These are phyloP conservation scores for Troides oblongomaculatus DNA, from an alignment of 2,888 invertebrate species.

Conservation along the genomic window DNA sequence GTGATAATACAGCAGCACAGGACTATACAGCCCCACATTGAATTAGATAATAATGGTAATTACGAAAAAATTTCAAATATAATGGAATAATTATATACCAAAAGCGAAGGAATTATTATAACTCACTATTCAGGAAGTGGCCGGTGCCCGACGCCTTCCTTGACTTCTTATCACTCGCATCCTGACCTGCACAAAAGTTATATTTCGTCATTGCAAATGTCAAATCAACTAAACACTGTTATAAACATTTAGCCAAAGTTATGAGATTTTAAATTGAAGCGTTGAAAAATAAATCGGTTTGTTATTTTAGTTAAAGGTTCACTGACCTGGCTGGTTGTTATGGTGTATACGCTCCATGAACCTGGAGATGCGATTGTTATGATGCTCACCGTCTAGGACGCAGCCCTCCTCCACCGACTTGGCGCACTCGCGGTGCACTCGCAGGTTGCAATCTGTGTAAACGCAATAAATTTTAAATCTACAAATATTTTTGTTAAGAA, in stretches of 20 bases:
- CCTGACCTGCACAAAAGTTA: constrained; percentile 51
- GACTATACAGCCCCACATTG: too few relatives aligned
- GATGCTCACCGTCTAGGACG: constrained; percentile 85
- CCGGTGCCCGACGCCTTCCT: constrained; percentile 60
- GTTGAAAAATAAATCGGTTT: too few relatives aligned
- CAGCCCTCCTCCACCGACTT: constrained; percentile 90
- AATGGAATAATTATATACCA: too few relatives aligned
- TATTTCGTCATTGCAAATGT: too few relatives aligned
- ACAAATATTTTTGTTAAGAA: too few relatives aligned
- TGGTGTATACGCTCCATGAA: constrained; percentile 84
- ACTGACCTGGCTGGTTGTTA: constrained; percentile 38
- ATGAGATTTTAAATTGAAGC: not conserved
- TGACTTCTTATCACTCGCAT: constrained; percentile 69
- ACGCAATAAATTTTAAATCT: not conserved
- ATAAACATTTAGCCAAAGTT: not conserved
- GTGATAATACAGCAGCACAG: too few relatives aligned
- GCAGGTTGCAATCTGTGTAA: constrained; percentile 87
- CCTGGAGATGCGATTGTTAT: constrained; percentile 83
- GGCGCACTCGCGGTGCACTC: constrained; percentile 91
- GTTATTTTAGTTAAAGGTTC: too few relatives aligned
- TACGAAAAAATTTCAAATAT: too few relatives aligned
- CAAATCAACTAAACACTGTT: too few relatives aligned
- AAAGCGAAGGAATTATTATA: too few relatives aligned
- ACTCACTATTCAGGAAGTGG: constrained; percentile 73
- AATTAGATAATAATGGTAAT: too few relatives aligned